A percentile compares a stretch with the other conserved stretches of the same genome.
phyloP scores from a whole-genome alignment of 2,888 invertebrate genomes.

The Heliconius ismenius region DNA sequence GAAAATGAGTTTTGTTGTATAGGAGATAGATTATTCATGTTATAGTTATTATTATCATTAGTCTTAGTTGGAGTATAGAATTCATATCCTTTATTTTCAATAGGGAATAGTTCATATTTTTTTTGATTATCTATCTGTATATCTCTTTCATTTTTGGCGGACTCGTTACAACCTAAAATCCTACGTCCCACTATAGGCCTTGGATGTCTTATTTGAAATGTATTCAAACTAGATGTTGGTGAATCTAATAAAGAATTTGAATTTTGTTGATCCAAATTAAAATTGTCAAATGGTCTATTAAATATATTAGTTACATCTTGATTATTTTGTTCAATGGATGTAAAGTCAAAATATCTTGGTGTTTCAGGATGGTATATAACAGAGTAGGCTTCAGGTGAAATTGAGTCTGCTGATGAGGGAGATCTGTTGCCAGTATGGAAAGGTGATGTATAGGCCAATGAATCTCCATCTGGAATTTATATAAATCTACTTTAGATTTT shows the following conservation, averaged over 20 bases:
- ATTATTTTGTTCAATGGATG: conserved; percentile 16
- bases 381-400: conserved; percentile 68
- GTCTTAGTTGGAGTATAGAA: conserved; percentile 52
- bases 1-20: not conserved
- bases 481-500: not conserved
- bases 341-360: conserved; percentile 26
- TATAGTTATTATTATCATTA: not conserved
- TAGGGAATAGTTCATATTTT: conserved; percentile 65
- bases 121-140: conserved; percentile 23
- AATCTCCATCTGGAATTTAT: conserved; percentile 25
- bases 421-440: conserved; percentile 57
- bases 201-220: conserved; percentile 38
- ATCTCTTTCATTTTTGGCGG: not conserved
- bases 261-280: not conserved
- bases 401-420: conserved; percentile 69
- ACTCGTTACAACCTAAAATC: conserved; percentile 49
- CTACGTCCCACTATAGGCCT: conserved; percentile 67
- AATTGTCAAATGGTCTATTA: conserved; percentile 12
- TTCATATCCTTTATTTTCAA: conserved; percentile 53
- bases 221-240: conserved; percentile 2
- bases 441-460: conserved; percentile 46
- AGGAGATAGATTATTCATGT: not conserved
- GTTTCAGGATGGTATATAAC: conserved; percentile 48
- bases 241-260: conserved; percentile 22
- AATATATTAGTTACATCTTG: conserved; percentile 13